Evolutionary conservation across 37 sponge, comb jelly and placozoan species (phyloP).

Genomic region (Hormiphora californensis): DNA sequence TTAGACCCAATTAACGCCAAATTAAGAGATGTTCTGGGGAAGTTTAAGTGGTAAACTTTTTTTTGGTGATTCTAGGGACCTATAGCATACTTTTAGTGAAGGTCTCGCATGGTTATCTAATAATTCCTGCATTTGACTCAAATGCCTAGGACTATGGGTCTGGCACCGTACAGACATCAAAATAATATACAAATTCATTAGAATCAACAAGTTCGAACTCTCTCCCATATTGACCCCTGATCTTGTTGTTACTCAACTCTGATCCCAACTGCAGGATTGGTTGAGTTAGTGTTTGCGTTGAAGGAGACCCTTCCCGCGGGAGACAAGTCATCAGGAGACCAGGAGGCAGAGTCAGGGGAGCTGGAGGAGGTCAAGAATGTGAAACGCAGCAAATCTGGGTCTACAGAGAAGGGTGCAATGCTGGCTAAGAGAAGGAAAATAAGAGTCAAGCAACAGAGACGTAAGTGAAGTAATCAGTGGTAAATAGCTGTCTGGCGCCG

Average conservation of each 20-base stretch:
- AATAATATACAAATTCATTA: neutral
- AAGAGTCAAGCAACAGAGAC: neutral
- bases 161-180: neutral
- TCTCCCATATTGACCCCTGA: no score
- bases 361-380: neutral
- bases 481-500: no score
- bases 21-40: no score
- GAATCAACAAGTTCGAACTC: neutral
- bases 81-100: no score
- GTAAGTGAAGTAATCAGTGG: no score
- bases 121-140: neutral
- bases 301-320: neutral
- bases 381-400: neutral
- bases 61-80: no score
- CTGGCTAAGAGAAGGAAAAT: constrained; percentile 9
- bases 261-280: neutral
- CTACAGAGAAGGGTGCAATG: neutral
- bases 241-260: no score
- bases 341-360: neutral
- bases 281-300: constrained; percentile 19
- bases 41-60: no score
- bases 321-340: neutral
- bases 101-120: neutral
- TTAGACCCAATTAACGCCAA: no score
- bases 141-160: neutral